Evolutionary conservation across 2,888 invertebrate species (phyloP).

Genomic region (Acronicta leporina): DNA sequence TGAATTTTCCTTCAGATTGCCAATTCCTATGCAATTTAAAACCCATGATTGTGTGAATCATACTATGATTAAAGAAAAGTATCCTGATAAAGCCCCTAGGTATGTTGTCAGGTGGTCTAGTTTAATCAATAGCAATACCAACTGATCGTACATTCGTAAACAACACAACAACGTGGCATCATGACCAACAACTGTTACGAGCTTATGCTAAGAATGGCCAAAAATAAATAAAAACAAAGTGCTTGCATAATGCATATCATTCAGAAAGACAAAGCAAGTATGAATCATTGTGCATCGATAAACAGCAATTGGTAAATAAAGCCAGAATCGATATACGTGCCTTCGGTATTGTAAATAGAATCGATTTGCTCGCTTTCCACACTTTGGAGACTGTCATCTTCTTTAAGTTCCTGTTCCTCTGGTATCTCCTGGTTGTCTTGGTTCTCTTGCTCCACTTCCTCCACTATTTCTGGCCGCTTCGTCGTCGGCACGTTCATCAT

Average conservation of each 20-base stretch:
- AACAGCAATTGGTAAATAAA: conserved; percentile 6
- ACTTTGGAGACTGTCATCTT: conserved; percentile 89
- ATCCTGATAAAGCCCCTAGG: not conserved
- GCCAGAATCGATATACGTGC: conserved; percentile 63
- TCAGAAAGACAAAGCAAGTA: conserved; percentile 12
- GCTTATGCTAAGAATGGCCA: conserved; percentile 6
- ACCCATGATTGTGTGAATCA: no score
- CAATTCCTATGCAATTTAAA: no score
- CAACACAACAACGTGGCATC: not conserved
- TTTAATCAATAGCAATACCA: not conserved
- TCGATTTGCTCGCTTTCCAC: conserved; percentile 92
- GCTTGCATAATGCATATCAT: conserved; percentile 30
- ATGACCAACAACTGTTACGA: conserved; percentile 1
- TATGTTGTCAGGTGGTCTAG: not conserved
- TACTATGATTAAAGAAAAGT: no score
- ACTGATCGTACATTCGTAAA: not conserved
- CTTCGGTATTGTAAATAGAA: conserved; percentile 88
- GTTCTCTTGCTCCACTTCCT: conserved; percentile 57
- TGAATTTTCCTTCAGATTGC: no score
- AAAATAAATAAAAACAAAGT: conserved; percentile 2
- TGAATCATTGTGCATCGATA: not conserved
- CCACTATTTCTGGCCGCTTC: conserved; percentile 38
- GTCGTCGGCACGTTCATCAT: conserved; percentile 55
- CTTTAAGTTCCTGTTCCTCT: conserved; percentile 27
- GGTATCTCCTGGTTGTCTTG: conserved; percentile 48